These are phyloP conservation scores for Pyxicephalus adspersus DNA, from an alignment of 2,113 vertebrate species.

Conservation along the genomic window DNA sequence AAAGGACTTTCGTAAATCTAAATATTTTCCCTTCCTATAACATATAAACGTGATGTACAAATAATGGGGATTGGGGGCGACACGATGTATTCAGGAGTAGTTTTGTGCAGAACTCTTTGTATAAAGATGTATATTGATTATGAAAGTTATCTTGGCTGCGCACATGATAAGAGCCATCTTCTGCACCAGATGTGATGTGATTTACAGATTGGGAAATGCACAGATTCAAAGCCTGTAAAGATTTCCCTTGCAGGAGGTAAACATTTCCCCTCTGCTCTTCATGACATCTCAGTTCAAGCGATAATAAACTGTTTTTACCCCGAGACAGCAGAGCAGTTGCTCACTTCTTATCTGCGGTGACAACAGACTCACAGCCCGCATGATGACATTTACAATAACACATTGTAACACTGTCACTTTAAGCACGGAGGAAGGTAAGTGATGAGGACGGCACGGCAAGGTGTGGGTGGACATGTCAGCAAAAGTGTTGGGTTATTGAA, in stretches of 20 bases:
- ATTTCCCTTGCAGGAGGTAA: not conserved
- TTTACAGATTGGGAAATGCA: not conserved
- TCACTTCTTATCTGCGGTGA: slow-evolving; percentile 28
- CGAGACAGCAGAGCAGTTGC: slow-evolving; percentile 28
- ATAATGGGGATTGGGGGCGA: no score
- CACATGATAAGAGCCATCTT: not conserved
- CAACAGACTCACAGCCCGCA: slow-evolving; percentile 26
- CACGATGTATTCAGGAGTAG: not conserved
- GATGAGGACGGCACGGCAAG: not conserved
- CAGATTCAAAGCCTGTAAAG: not conserved
- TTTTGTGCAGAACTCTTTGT: not conserved
- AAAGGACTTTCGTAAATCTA: no score
- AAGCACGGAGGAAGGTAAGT: not conserved
- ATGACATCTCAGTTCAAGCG: slow-evolving; percentile 11
- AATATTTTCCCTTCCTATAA: no score
- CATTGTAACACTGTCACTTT: slow-evolving; percentile 9
- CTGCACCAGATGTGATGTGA: not conserved
- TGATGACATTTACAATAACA: not conserved
- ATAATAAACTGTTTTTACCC: slow-evolving; percentile 20
- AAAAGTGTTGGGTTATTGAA: not conserved
- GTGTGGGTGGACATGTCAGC: not conserved
- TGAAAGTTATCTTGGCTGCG: no score
- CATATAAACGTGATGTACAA: no score
- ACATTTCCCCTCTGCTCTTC: not conserved
- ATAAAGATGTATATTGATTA: not conserved